These are phyloP conservation scores for Agrenia bidenticulata DNA, from an alignment of 2,888 invertebrate species.

Conservation along the genomic window DNA sequence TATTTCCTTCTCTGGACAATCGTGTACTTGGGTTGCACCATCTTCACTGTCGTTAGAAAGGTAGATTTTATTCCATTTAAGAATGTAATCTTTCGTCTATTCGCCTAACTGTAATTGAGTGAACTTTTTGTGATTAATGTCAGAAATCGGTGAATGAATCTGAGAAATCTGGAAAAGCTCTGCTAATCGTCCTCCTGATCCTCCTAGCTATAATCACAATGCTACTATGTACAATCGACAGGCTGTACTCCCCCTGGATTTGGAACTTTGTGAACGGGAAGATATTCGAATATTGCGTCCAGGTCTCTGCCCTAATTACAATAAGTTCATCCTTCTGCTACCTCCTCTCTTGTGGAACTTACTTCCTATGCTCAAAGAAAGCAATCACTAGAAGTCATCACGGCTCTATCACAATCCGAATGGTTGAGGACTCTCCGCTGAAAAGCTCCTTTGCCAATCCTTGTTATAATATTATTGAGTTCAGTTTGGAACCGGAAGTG, in stretches of 20 bases:
- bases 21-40: conserved; percentile 41
- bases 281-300: conserved; percentile 45
- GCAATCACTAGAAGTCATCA: neutral
- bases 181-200: conserved; percentile 40
- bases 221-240: conserved; percentile 37
- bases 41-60: conserved; percentile 41
- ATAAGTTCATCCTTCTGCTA: conserved; percentile 36
- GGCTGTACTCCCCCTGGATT: conserved; percentile 42
- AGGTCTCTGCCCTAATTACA: conserved; percentile 39
- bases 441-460: conserved; percentile 18
- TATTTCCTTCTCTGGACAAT: conserved; percentile 46
- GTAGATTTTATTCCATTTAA: conserved; percentile 19
- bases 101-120: too few species aligned
- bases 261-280: conserved; percentile 40
- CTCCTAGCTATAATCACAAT: conserved; percentile 38
- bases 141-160: conserved; percentile 7
- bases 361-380: conserved; percentile 32
- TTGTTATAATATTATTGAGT: conserved; percentile 19
- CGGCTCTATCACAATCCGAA: neutral
- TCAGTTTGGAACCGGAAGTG: neutral
- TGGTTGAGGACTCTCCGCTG: conserved; percentile 1
- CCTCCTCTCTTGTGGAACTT: conserved; percentile 30
- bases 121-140: neutral
- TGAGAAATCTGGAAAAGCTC: conserved; percentile 35
- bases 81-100: too few species aligned